Conservation (phyloP, 2,797 vertebrate genomes). For the Coluber constrictor region DNA sequence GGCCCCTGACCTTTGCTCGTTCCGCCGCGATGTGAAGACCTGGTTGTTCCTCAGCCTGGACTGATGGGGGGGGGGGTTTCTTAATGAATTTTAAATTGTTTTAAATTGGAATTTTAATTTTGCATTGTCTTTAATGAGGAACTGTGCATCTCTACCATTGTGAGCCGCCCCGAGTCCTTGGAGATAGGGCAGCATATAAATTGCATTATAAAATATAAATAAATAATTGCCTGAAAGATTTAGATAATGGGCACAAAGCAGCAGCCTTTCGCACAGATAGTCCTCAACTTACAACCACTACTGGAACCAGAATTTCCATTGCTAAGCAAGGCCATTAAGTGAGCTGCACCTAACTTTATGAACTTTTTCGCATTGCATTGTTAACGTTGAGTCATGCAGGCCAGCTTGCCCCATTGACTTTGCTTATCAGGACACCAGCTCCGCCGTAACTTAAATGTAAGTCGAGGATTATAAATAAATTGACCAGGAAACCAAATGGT, state of each 20-base stretch:
- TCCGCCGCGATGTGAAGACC: no score
- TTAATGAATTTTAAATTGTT: no score
- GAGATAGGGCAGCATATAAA: no score
- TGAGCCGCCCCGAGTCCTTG: no score
- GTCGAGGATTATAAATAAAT: background rate
- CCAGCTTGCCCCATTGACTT: background rate
- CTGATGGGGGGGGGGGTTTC: no score
- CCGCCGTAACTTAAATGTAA: background rate
- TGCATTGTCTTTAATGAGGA: no score
- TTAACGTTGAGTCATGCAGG: background rate
- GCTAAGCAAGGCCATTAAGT: background rate
- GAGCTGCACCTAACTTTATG: background rate
- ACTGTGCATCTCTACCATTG: no score
- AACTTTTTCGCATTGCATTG: background rate
- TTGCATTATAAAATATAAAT: no score
- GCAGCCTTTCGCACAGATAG: background rate
- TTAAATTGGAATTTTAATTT: no score
- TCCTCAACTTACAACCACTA: background rate
- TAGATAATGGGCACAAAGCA: background rate
- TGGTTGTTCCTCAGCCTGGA: no score
- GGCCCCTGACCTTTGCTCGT: no score
- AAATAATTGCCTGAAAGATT: background rate
- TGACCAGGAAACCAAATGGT: background rate
- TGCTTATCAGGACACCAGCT: background rate
- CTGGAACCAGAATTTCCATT: background rate